Conservation (phyloP, 2,113 vertebrate genomes). For the Diphyllodes magnificus region DNA sequence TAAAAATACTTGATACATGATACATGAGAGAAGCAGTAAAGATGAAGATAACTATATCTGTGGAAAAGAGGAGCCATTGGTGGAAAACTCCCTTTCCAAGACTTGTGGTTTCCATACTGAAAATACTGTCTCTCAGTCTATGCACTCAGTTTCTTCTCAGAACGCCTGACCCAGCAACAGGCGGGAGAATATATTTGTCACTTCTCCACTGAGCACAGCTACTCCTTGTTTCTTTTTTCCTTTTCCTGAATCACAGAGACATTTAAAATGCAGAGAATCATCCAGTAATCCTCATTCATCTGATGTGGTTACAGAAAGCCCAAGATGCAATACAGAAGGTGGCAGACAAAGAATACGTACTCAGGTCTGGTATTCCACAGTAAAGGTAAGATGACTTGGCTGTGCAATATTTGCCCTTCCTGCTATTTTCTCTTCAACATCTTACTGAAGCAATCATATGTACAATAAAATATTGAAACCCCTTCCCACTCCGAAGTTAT, state of each 20-base stretch:
- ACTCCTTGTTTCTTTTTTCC: background rate
- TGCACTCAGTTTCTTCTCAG: background rate
- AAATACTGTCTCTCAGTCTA: background rate
- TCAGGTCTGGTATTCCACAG: background rate
- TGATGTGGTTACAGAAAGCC: background rate
- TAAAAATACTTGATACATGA: background rate
- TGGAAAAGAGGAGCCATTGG: background rate
- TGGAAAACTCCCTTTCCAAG: background rate
- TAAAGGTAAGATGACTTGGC: background rate
- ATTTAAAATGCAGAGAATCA: background rate
- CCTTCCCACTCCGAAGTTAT: background rate
- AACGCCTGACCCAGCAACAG: background rate
- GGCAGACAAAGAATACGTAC: background rate
- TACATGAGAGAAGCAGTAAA: background rate
- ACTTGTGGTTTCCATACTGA: background rate
- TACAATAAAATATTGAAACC: background rate
- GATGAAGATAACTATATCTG: background rate
- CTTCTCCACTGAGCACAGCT: background rate
- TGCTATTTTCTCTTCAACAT: background rate
- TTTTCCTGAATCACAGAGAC: background rate
- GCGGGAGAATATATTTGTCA: background rate
- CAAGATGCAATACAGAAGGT: background rate
- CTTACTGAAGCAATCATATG: background rate
- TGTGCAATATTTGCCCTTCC: background rate
- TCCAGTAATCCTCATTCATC: background rate